phyloP scores from a whole-genome alignment of 1,140 invertebrate species.

The Aphis gossypii region DNA sequence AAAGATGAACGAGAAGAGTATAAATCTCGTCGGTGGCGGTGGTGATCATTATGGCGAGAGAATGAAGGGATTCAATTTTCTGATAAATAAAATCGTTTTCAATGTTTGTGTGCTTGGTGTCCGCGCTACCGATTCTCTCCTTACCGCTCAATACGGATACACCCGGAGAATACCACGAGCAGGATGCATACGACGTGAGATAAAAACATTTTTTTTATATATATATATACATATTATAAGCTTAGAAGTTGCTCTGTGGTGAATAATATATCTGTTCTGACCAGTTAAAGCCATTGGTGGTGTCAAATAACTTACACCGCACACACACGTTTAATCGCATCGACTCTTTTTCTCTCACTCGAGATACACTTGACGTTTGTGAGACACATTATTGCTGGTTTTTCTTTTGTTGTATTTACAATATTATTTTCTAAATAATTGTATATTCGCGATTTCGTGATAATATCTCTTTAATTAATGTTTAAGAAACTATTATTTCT shows the following conservation, averaged over 20 bases:
- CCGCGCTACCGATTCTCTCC: background rate
- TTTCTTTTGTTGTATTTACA: background rate
- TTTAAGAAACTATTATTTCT: background rate
- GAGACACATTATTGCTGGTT: background rate
- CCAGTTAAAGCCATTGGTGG: background rate
- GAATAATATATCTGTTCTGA: background rate
- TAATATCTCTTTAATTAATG: background rate
- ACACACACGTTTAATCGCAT: background rate
- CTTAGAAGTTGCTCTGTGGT: background rate
- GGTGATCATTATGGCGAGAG: background rate
- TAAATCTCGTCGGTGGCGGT: background rate
- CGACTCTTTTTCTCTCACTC: background rate
- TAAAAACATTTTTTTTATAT: background rate
- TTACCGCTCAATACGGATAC: background rate
- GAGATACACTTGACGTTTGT: background rate
- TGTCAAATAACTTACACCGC: conserved; percentile 17
- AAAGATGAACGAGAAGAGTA: conserved; percentile 3
- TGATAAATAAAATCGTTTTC: conserved; percentile 55
- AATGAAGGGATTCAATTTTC: conserved; percentile 52
- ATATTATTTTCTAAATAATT: background rate
- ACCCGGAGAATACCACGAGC: background rate
- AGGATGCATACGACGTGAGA: background rate
- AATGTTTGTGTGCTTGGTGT: background rate
- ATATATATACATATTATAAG: background rate
- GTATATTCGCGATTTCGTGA: background rate